Evolutionary conservation across 2,113 vertebrate genomes (phyloP).

Genomic region (Gallinago jamesoni): DNA sequence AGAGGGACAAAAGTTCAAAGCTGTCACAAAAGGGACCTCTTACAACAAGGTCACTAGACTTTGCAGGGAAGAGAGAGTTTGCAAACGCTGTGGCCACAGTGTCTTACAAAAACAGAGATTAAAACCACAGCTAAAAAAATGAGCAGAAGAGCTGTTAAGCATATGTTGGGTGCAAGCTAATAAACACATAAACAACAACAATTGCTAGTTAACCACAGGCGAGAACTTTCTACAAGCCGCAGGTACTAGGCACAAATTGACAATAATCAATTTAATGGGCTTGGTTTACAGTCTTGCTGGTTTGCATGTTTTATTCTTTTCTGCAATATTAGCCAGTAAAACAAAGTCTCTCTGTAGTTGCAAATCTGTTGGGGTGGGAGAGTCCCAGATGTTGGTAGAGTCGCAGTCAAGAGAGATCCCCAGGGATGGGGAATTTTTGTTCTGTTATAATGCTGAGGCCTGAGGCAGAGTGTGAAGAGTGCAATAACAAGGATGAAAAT

Average conservation of each 20-base stretch:
- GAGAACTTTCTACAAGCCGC: neutral
- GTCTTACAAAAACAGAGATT: neutral
- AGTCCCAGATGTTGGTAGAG: neutral
- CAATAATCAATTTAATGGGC: constrained; percentile 36
- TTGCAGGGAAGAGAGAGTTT: neutral
- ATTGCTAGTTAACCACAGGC: constrained; percentile 33
- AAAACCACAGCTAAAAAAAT: neutral
- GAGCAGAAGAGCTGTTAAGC: constrained; percentile 14
- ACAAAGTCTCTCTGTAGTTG: neutral
- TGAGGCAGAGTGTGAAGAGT: neutral
- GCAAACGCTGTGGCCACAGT: neutral
- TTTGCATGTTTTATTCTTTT: constrained; percentile 4
- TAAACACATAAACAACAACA: constrained; percentile 32
- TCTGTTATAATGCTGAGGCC: neutral
- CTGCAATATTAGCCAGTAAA: neutral
- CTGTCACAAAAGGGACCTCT: neutral
- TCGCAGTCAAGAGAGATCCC: neutral
- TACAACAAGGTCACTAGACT: neutral
- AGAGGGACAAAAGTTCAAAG: neutral
- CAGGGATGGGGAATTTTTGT: neutral
- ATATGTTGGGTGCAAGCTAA: constrained; percentile 6
- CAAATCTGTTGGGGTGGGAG: neutral
- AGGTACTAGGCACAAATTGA: constrained; percentile 41
- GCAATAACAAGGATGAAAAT: neutral
- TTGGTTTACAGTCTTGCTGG: constrained; percentile 20